phyloP scores from a whole-genome alignment of 2,113 vertebrate genomes.

The Haemorhous mexicanus region DNA sequence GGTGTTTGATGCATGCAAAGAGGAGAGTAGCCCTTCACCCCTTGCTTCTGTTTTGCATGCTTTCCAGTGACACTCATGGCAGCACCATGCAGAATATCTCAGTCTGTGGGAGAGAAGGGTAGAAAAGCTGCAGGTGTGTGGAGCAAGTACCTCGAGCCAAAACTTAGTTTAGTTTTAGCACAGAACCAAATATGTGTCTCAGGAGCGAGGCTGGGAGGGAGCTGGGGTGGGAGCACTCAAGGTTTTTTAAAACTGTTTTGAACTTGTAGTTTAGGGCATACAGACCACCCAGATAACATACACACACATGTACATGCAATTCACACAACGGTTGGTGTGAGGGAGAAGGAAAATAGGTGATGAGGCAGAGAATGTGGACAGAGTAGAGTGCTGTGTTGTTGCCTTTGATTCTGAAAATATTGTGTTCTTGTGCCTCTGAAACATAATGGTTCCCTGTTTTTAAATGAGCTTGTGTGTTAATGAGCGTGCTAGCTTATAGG shows the following conservation, averaged over 20 bases:
- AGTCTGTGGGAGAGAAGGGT: conserved; percentile 35
- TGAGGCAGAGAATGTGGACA: conserved; percentile 13
- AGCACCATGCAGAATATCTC: conserved; percentile 40
- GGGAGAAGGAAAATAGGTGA: background rate
- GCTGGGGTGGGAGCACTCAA: background rate
- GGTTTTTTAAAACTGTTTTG: background rate
- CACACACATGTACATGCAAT: background rate
- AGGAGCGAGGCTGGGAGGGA: background rate
- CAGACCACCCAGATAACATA: background rate
- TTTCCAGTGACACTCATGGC: conserved; percentile 56
- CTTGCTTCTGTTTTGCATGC: conserved; percentile 73
- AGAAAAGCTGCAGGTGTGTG: conserved; percentile 31
- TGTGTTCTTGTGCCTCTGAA: conserved; percentile 2
- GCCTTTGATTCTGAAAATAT: conserved; percentile 5
- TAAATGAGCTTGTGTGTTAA: conserved; percentile 37
- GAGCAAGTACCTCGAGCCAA: background rate
- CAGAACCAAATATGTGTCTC: background rate
- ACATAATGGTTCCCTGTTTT: conserved; percentile 11
- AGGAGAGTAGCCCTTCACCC: conserved; percentile 47
- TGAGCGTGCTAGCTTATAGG: conserved; percentile 18
- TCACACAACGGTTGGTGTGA: background rate
- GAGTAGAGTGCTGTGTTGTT: background rate
- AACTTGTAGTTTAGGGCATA: background rate
- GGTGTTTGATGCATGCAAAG: conserved; percentile 64
- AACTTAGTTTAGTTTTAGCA: background rate